phyloP scores from a whole-genome alignment of 1,140 invertebrate species.

The Ceratosolen fusciceps region DNA sequence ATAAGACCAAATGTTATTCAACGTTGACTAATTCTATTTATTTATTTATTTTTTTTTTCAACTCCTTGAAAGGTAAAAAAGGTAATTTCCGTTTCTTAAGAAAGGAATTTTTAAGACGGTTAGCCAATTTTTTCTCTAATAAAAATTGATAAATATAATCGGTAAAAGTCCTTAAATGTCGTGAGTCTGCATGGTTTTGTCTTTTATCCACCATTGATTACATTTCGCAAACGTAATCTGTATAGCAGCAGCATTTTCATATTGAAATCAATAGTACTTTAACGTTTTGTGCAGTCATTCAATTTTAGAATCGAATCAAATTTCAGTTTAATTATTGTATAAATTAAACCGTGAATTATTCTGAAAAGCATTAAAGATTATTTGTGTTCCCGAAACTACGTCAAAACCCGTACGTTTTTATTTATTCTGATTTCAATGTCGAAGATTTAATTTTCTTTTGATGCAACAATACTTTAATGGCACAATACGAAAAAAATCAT shows the following conservation, averaged over 20 bases:
- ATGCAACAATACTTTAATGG: too few species aligned
- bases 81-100: too few species aligned
- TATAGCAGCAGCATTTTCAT: background rate
- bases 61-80: too few species aligned
- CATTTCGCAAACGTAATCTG: background rate
- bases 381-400: background rate
- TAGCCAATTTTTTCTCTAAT: background rate
- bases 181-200: background rate
- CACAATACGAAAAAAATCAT: too few species aligned
- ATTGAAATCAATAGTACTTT: background rate
- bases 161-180: background rate
- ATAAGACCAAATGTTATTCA: background rate
- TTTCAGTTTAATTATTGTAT: background rate
- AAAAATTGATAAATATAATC: background rate
- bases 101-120: too few species aligned
- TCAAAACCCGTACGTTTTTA: too few species aligned
- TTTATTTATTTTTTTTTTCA: too few species aligned
- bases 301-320: background rate
- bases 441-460: too few species aligned
- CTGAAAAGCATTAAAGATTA: background rate
- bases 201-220: too few species aligned
- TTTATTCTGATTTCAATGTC: too few species aligned
- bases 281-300: background rate
- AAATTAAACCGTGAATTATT: background rate
- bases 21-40: too few species aligned